A percentile compares a stretch with the other conserved stretches of the same genome.
phyloP scores from a whole-genome alignment of 2,888 invertebrate genomes.

The Andrena hattorfiana region DNA sequence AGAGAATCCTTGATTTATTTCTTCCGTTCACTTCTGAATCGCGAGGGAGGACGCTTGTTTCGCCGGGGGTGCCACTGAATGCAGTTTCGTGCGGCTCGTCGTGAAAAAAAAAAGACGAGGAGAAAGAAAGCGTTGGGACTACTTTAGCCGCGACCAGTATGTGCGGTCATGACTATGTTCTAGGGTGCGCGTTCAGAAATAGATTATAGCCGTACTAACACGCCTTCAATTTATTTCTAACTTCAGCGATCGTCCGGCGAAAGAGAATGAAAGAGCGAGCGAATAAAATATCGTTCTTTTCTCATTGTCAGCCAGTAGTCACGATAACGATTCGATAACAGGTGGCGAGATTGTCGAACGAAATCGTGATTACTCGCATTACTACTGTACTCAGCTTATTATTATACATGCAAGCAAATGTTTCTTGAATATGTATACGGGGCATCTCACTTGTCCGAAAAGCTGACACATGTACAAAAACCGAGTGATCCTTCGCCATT shows the following conservation, averaged over 20 bases:
- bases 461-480: no score
- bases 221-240: slow-evolving; percentile 67
- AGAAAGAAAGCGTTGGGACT: slow-evolving; percentile 11
- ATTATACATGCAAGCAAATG: background rate
- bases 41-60: background rate
- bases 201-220: slow-evolving; percentile 52
- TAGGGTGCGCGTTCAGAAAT: slow-evolving; percentile 66
- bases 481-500: no score
- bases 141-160: slow-evolving; percentile 64
- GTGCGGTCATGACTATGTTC: slow-evolving; percentile 70
- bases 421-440: no score
- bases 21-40: background rate
- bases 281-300: background rate
- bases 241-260: slow-evolving; percentile 16
- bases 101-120: slow-evolving; percentile 16
- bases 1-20: background rate
- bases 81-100: background rate
- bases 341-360: background rate
- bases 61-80: background rate
- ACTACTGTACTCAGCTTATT: background rate
- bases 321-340: slow-evolving; percentile 21
- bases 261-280: background rate
- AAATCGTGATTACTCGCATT: background rate
- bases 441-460: no score
- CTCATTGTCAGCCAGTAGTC: background rate